Conservation (phyloP, 2,113 vertebrate species). For the Naja naja region DNA sequence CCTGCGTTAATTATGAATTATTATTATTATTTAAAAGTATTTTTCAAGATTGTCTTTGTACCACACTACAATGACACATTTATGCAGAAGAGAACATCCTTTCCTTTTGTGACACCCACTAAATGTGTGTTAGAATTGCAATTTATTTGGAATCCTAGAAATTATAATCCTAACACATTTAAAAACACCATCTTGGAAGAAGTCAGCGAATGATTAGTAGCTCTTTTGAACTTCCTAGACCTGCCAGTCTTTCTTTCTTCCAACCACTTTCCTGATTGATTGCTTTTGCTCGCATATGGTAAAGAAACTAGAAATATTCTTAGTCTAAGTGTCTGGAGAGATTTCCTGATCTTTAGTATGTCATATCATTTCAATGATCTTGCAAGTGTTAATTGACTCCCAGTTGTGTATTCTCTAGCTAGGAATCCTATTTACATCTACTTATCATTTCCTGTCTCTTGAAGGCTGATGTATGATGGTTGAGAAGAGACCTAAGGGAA, state of each 20-base stretch:
- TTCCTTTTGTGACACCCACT: background rate
- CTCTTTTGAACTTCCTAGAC: background rate
- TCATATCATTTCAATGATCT: background rate
- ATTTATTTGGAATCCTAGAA: background rate
- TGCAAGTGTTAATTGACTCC: background rate
- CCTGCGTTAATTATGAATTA: background rate
- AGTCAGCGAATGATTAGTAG: background rate
- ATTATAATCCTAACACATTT: background rate
- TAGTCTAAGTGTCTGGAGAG: background rate
- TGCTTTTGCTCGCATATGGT: background rate
- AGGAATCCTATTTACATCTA: background rate
- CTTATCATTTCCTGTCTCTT: background rate
- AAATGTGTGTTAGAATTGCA: background rate
- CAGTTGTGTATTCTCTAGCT: background rate
- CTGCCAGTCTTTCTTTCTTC: background rate
- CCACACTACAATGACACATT: background rate
- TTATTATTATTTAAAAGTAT: background rate
- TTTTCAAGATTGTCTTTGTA: background rate
- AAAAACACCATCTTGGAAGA: background rate
- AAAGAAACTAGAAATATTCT: background rate
- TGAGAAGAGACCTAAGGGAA: background rate
- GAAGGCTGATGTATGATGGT: background rate
- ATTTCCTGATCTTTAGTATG: background rate
- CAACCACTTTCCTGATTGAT: background rate
- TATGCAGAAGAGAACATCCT: background rate